Evolutionary conservation across 2,888 invertebrate genomes (phyloP), one percentile per base, ranked within the genome.

Genomic region (Mamestra brassicae): DNA sequence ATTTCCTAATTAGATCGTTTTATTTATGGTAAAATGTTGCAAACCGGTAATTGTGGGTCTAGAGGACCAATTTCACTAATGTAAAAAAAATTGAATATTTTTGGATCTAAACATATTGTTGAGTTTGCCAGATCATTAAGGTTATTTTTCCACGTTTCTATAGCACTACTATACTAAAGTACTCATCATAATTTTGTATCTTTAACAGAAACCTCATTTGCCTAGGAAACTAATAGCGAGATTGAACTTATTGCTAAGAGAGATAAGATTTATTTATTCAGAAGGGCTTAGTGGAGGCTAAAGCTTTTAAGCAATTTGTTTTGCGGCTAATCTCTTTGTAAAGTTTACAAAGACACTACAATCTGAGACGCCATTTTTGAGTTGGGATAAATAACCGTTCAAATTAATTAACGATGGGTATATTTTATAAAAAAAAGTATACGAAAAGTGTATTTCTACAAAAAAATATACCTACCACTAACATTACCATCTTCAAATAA

Each of bases 281-380:
- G 54, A 63, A 26, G 26, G 26, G 70, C 62, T 71, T 71, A 64
- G 38, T 10, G 17, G 52, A 52, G 26, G 54, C 54, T 60, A 11
- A 66, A 55, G 52, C 36, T 67, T 65, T 45, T 45, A 74, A 74
- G 55, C 42, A 55, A 78, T 80, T 80, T 65, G 55, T 74, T 80
- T 60, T 68, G 52, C 11, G 54, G 15, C 45, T 68, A 65, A 80
- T 80, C 67, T 74, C 50, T 80, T 64, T 71, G 38, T 15, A n/a
- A 80, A 74, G 42, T 78, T 78, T 72, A 55, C 54, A 60, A 50
- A 50, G 42, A 78, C 45, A 72, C 55, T 72, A 26, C 61, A 50
- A 62, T 77, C 26, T 52, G 36, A 36, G 45, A 26, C 4, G n/a
- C 36, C 34, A 61, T 65, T 55, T 26, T 54, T 52, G 42, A n/a